Evolutionary conservation across 2,113 vertebrate genomes (phyloP), one percentile per base, ranked within the genome.

Genomic region (Platycercus adscitus): DNA sequence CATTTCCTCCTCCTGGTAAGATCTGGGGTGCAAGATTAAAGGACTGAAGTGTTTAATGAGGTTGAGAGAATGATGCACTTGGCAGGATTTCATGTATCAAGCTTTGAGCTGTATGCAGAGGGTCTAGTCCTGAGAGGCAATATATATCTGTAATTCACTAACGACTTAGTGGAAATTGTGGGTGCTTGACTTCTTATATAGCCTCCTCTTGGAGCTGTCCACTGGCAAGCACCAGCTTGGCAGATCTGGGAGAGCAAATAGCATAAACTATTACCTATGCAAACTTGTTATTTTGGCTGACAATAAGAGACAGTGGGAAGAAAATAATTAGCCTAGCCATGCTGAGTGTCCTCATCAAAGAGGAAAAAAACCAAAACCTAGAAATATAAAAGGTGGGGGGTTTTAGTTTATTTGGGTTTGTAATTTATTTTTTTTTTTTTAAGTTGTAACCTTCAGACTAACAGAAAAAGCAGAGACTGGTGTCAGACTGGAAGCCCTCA

Each of bases 241-340:
- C 69, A 93, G 41, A 33, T 26, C 64, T 78, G 28, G 71, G 66
- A 80, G 18, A 75, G 39, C 72, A 89, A 96, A 50, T 63, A 52
- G 53, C 82, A 29, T 83, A 90, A 94, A 72, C 28, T 41, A 86
- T 89, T 89, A 70, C 31, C 85, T 81, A 85, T 5, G 7, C 61
- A 96, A 96, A 83, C 66, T 86, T 65, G 12, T 93, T 95, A 89
- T 95, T 93, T 94, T 71, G 61, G 12, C 81, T 91, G 88, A 71
- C 41, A 33, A 56, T 58, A 88, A 89, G 58, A 93, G 76, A 63
- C 80, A 81, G 61, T 75, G 49, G 90, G 80, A 96, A 96, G 88
- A 91, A 97, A 96, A 97, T 95, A 94, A 94, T 97, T 93, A 94
- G 77, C 82, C 83, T 78, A 86, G 81, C 41, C 86, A 70, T 63